phyloP scores from a whole-genome alignment of 2,113 vertebrate genomes.

The Telmatochromis bifrenatus region DNA sequence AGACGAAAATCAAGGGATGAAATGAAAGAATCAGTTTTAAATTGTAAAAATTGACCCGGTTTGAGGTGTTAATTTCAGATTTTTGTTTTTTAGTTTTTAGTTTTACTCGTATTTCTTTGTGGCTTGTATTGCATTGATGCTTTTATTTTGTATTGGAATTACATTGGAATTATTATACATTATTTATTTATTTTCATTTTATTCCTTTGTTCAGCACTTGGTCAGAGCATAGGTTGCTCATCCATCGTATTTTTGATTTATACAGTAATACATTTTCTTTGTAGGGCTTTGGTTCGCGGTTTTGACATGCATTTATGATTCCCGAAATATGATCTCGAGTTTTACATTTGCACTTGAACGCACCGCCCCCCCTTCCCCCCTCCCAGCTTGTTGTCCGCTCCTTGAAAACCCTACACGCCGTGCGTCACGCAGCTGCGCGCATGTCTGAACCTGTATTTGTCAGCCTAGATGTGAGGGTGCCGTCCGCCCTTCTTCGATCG shows the following conservation, averaged over 20 bases:
- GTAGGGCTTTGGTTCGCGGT: background rate
- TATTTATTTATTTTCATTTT: background rate
- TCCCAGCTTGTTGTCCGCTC: background rate
- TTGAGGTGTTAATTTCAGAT: background rate
- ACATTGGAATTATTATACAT: background rate
- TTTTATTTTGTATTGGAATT: background rate
- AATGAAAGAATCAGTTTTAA: background rate
- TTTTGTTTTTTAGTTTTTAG: background rate
- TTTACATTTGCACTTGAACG: background rate
- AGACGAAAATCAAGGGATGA: background rate
- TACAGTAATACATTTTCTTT: background rate
- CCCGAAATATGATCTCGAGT: too few relatives aligned
- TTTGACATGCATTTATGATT: background rate
- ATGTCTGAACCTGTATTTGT: background rate
- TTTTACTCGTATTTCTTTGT: background rate
- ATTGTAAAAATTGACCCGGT: background rate
- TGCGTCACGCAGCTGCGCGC: background rate
- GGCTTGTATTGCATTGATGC: background rate
- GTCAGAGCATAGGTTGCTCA: background rate
- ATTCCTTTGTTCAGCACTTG: background rate
- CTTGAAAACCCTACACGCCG: background rate
- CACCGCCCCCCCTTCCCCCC: fast-evolving
- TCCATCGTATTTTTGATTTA: background rate
- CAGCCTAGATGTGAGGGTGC: background rate
- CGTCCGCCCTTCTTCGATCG: background rate